Conservation (phyloP, 1,140 invertebrate species). For the Hyles vespertilio region DNA sequence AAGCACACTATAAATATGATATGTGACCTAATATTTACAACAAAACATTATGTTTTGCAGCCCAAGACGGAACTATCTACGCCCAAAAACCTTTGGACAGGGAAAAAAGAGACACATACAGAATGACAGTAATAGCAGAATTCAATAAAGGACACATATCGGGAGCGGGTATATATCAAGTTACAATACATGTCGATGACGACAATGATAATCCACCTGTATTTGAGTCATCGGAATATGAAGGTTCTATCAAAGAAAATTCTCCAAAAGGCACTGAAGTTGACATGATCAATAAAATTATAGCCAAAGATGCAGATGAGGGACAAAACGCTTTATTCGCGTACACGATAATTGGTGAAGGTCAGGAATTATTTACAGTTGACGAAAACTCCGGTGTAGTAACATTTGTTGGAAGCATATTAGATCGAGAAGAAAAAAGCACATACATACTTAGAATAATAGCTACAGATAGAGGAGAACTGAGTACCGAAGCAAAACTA, state of each 20-base stretch:
- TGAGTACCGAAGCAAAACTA: slow-evolving; percentile 83
- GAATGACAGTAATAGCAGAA: slow-evolving; percentile 88
- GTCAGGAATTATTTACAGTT: slow-evolving; percentile 85
- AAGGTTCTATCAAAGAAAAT: slow-evolving; percentile 89
- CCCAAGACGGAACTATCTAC: slow-evolving; percentile 85
- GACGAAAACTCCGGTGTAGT: slow-evolving; percentile 82
- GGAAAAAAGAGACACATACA: slow-evolving; percentile 84
- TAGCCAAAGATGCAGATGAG: slow-evolving; percentile 86
- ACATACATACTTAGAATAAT: slow-evolving; percentile 83
- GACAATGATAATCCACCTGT: slow-evolving; percentile 94
- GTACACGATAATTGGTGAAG: slow-evolving; percentile 84
- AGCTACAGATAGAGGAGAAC: slow-evolving; percentile 84
- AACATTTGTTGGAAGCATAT: slow-evolving; percentile 76
- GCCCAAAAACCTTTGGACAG: slow-evolving; percentile 85
- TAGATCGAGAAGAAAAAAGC: slow-evolving; percentile 86
- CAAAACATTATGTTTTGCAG: slow-evolving; percentile 39
- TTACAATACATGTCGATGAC: slow-evolving; percentile 88
- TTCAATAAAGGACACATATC: slow-evolving; percentile 79
- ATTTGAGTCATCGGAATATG: slow-evolving; percentile 84
- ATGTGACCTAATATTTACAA: neutral
- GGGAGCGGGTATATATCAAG: slow-evolving; percentile 85
- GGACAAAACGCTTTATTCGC: slow-evolving; percentile 85
- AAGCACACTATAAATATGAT: no score
- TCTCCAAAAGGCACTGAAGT: slow-evolving; percentile 83
- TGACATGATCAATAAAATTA: slow-evolving; percentile 80